Base-by-base conservation (phyloP, 2,888 invertebrate species). In the Netelia melanura region DNA sequence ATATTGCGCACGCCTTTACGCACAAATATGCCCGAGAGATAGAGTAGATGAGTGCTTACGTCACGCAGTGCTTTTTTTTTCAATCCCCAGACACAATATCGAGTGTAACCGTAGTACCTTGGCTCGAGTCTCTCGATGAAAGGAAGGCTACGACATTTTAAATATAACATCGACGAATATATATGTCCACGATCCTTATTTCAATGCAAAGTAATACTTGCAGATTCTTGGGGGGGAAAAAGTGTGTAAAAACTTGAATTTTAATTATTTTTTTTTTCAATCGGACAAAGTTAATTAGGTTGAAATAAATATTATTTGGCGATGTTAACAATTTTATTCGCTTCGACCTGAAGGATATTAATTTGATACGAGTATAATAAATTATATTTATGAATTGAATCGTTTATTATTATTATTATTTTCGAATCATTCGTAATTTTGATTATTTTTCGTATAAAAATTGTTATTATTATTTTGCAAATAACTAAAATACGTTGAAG, bases 11-110 rank as follows among this genome's bases (percentile, higher is more conserved):
- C 52, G 3, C 11, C 17, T 25, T 14, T 62, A 14, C 14, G 11
- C 30, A 25, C 14, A 25, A n/a, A 25, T 61, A 62, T 30, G 11
- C 21, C n/a, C 11, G 30, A 64, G 38, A 43, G 21, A 38, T 17
- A 70, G 21, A 38, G 52, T 65, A 54, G 43, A 14, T 9, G 44
- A 14, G 56, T 30, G 65, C 43, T 80, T 74, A 74, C 80, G 80
- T 80, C 80, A 80, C 58, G 17, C 14, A 58, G 72, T 72, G 56
- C 43, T 23, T 65, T 80, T 44, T 44, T 72, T 44, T n/a, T 11
- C 52, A 30, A 30, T 30, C 44, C 58, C 9, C 72, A 72, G 80
- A 72, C 72, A 25, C 72, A 71, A 80, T 72, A 54, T 76, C 64
- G 54, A 65, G 43, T 65, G 75, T 65, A 76, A 76, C 17, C 62